phyloP scores from a whole-genome alignment of 1,140 invertebrate species.

The Grapholita molesta region DNA sequence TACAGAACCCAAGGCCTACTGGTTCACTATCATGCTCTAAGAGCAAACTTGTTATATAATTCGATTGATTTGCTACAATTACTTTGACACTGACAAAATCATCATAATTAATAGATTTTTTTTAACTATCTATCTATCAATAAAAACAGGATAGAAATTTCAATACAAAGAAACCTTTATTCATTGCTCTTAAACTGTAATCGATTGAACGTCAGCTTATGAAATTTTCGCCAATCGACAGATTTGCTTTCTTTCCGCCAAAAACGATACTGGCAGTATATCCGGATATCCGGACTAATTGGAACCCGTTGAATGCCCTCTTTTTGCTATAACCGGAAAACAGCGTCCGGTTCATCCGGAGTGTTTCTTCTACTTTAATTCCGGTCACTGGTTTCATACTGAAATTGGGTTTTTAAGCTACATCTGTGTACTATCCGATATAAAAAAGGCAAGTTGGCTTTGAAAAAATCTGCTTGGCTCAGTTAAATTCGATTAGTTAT shows the following conservation, averaged over 20 bases:
- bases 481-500: background rate
- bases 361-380: background rate
- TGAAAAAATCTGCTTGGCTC: too few relatives aligned
- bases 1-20: too few relatives aligned
- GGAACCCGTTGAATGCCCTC: background rate
- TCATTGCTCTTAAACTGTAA: background rate
- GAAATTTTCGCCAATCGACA: background rate
- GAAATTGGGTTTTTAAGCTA: background rate
- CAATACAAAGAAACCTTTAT: background rate
- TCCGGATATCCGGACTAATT: background rate
- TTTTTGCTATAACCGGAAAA: background rate
- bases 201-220: background rate
- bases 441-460: background rate
- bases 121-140: too few relatives aligned
- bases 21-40: too few relatives aligned
- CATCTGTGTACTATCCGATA: background rate
- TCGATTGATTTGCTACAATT: too few relatives aligned
- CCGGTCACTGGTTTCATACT: background rate
- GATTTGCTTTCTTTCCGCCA: background rate
- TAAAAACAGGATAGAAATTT: too few relatives aligned
- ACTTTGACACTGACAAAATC: too few relatives aligned
- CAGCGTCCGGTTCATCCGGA: background rate
- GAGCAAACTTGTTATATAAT: too few relatives aligned
- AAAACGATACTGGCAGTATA: background rate
- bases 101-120: too few relatives aligned